These are phyloP conservation scores for Globia sparganii DNA, from an alignment of 2,888 invertebrate genomes.

Conservation along the genomic window DNA sequence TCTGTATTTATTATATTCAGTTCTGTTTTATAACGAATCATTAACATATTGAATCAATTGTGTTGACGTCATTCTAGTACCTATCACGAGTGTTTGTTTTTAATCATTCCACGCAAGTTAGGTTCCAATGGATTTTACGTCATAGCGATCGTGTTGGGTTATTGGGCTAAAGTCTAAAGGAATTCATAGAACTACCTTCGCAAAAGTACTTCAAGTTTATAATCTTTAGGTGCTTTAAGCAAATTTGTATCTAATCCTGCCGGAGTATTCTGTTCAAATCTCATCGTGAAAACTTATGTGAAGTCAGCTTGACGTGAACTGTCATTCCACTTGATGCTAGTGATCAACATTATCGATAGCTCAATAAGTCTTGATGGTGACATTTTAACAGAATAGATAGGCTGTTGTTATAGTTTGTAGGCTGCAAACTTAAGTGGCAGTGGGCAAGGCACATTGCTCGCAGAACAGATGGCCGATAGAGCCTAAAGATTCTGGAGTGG, in stretches of 20 bases:
- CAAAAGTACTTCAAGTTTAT: conserved; percentile 6
- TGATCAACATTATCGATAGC: not conserved
- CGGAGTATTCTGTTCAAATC: not conserved
- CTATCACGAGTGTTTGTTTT: conserved; percentile 21
- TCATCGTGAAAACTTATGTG: not conserved
- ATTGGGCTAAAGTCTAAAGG: not conserved
- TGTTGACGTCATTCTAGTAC: conserved; percentile 51
- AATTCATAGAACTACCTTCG: conserved; percentile 4
- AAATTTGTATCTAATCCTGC: conserved; percentile 4
- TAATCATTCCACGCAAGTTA: conserved; percentile 5
- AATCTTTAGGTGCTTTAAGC: not conserved
- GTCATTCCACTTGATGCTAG: not conserved
- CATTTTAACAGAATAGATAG: not conserved
- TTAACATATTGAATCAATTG: conserved; percentile 29
- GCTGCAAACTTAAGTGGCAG: too few species aligned
- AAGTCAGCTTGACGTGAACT: not conserved
- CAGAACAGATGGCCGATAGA: too few species aligned
- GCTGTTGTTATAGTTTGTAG: too few species aligned
- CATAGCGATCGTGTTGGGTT: not conserved
- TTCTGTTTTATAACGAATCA: conserved; percentile 34
- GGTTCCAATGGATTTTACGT: conserved; percentile 21
- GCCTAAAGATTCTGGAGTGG: too few species aligned
- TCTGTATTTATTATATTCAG: conserved; percentile 26
- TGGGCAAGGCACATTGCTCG: too few species aligned
- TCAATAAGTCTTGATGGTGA: not conserved